These are phyloP conservation scores for Synchiropus splendidus DNA, from an alignment of 2,113 vertebrate genomes.

Conservation along the genomic window DNA sequence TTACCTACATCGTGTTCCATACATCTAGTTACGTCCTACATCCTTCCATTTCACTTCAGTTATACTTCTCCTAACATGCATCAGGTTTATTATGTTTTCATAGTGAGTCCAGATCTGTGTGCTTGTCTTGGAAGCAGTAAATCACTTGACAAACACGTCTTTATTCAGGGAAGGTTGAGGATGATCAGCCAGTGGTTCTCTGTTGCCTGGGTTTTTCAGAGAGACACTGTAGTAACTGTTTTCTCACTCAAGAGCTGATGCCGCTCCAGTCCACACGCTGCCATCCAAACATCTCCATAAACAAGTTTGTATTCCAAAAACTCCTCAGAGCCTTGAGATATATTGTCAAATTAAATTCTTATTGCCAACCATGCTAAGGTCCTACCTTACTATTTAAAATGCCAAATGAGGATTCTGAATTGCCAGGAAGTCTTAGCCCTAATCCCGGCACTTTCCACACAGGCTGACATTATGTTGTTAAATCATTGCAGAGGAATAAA, in stretches of 20 bases:
- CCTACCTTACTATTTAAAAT: conserved; percentile 11
- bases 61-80: conserved; percentile 7
- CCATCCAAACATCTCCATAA: conserved; percentile 34
- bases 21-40: no score
- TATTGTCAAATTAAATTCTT: conserved; percentile 21
- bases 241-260: conserved; percentile 15
- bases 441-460: no score
- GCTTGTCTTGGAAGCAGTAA: background rate
- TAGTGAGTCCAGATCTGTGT: conserved; percentile 1
- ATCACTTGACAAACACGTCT: conserved; percentile 24
- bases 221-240: conserved; percentile 41
- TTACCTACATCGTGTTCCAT: no score
- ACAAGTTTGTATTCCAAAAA: conserved; percentile 13
- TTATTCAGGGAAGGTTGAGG: conserved; percentile 25
- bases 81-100: conserved; percentile 1
- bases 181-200: conserved; percentile 18
- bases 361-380: conserved; percentile 16
- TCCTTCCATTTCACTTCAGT: background rate
- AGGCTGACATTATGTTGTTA: no score
- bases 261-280: conserved; percentile 2
- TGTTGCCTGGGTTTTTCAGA: conserved; percentile 7
- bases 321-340: conserved; percentile 9
- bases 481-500: no score
- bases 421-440: no score
- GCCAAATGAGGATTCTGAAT: conserved; percentile 4